Conservation (phyloP, 2,113 vertebrate genomes). For the Romanogobio albipinnatus region DNA sequence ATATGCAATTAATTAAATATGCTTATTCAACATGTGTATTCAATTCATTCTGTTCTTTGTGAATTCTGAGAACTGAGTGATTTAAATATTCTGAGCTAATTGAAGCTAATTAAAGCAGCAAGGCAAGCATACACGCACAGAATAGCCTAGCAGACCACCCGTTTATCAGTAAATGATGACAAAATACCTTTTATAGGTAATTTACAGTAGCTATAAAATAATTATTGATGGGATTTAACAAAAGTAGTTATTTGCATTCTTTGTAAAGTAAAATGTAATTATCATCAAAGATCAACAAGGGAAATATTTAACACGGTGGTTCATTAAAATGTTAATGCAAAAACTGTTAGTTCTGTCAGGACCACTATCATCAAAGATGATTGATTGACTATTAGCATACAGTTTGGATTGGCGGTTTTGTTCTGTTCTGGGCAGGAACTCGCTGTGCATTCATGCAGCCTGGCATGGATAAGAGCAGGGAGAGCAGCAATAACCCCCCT, state of each 20-base stretch:
- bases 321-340: not conserved
- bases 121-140: not conserved
- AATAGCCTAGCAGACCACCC: not conserved
- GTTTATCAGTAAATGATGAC: not conserved
- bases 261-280: not conserved
- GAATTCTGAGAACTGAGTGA: not conserved
- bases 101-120: not conserved
- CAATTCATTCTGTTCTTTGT: not conserved
- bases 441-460: too few relatives aligned
- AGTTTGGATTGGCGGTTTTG: too few relatives aligned
- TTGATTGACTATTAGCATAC: too few relatives aligned
- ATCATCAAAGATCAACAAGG: not conserved
- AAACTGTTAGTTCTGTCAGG: too few relatives aligned
- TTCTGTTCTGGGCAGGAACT: too few relatives aligned
- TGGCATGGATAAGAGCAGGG: too few relatives aligned
- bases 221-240: not conserved
- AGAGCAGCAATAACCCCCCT: too few relatives aligned
- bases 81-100: not conserved
- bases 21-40: not conserved
- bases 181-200: not conserved
- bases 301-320: not conserved
- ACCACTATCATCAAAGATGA: too few relatives aligned
- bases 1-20: constrained; percentile 6
- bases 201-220: not conserved
- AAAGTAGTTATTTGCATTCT: not conserved